Evolutionary conservation across 2,113 vertebrate species (phyloP).

Genomic region (Cephalopterus ornatus): DNA sequence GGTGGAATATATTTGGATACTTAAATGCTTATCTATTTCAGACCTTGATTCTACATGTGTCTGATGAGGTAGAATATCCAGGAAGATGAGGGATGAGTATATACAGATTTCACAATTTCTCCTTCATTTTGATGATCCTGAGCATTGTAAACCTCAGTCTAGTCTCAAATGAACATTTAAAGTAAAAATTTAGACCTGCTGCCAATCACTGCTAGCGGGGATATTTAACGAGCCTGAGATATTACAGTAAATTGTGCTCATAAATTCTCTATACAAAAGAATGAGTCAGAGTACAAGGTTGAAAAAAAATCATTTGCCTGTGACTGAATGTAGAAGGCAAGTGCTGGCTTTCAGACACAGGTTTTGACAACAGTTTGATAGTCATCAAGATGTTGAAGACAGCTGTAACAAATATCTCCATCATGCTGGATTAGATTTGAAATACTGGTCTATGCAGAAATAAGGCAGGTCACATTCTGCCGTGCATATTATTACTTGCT

Average conservation of each 20-base stretch:
- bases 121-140: neutral
- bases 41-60: neutral
- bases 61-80: neutral
- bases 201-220: neutral
- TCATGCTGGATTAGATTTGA: neutral
- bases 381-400: neutral
- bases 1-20: neutral
- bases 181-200: neutral
- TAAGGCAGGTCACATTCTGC: neutral
- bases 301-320: neutral
- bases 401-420: neutral
- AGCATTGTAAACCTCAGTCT: neutral
- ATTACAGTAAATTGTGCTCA: neutral
- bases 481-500: neutral
- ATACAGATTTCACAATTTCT: neutral
- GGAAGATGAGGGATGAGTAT: neutral
- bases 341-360: neutral
- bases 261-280: neutral
- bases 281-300: neutral
- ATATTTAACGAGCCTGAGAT: neutral
- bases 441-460: neutral
- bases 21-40: neutral
- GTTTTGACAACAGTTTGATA: slow-evolving; percentile 5
- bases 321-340: neutral
- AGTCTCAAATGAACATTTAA: neutral